Conservation (phyloP, 1,140 invertebrate species). For the Asbolus verrucosus region DNA sequence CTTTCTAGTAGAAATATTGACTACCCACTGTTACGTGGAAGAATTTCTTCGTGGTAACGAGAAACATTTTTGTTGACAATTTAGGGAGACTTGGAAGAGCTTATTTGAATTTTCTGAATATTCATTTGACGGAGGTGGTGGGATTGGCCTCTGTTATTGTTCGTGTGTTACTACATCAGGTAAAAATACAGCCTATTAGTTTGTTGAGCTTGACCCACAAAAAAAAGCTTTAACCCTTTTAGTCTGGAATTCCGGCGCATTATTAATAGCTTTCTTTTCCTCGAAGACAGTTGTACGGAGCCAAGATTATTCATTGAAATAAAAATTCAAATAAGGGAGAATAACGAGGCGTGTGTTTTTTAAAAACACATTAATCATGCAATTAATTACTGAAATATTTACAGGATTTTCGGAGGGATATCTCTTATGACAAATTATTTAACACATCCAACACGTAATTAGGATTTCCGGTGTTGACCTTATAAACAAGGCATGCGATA, state of each 20-base stretch:
- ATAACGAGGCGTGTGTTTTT: too few species aligned
- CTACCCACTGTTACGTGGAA: too few species aligned
- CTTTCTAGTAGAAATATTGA: too few species aligned
- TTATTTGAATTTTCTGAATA: constrained; percentile 37
- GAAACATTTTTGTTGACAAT: too few species aligned
- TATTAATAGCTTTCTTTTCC: constrained; percentile 30
- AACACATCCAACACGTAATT: constrained; percentile 29
- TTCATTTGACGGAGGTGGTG: constrained; percentile 20
- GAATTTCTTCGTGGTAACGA: too few species aligned
- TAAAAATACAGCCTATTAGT: too few species aligned
- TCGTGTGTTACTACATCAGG: too few species aligned
- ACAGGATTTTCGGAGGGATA: background rate
- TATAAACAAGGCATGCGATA: constrained; percentile 28
- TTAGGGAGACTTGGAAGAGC: too few species aligned
- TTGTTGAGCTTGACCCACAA: constrained; percentile 39
- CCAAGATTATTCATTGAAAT: background rate
- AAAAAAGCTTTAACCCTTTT: constrained; percentile 43
- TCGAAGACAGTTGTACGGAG: background rate
- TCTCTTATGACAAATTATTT: constrained; percentile 34
- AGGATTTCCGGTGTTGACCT: constrained; percentile 38
- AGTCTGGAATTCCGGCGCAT: constrained; percentile 26
- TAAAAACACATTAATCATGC: too few species aligned
- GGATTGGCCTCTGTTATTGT: too few species aligned
- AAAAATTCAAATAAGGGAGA: too few species aligned
- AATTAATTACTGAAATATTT: too few species aligned